Evolutionary conservation across 1,140 invertebrate species (phyloP).

Genomic region (Diorhabda sublineata): DNA sequence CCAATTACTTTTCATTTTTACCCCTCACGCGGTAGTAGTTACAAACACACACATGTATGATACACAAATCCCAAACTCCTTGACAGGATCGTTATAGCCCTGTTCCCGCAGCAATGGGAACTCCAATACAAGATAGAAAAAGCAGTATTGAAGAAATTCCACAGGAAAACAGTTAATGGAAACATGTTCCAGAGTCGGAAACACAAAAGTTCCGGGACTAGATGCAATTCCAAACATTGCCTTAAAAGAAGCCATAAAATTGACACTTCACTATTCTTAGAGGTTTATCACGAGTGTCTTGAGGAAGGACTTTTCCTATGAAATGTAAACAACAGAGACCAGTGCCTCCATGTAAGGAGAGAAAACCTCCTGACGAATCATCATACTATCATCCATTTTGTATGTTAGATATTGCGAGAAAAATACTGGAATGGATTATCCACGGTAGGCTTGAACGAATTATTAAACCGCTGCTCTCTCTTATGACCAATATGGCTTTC

Average conservation of each 20-base stretch:
- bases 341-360: background rate
- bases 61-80: too few relatives aligned
- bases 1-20: too few relatives aligned
- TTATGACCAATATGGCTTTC: background rate
- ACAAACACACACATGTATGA: too few relatives aligned
- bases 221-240: constrained; percentile 1
- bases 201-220: background rate
- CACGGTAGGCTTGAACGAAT: background rate
- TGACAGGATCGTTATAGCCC: too few relatives aligned
- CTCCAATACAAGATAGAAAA: too few relatives aligned
- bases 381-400: background rate
- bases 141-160: too few relatives aligned
- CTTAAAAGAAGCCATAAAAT: constrained; percentile 2
- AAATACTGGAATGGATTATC: background rate
- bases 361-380: background rate
- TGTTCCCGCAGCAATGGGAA: too few relatives aligned
- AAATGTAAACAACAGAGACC: background rate
- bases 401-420: background rate
- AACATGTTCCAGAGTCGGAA: background rate
- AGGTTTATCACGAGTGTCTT: background rate
- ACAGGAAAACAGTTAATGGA: background rate
- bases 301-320: background rate
- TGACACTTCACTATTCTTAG: background rate
- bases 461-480: background rate
- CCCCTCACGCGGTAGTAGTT: too few relatives aligned